These are phyloP conservation scores for Callithrix jacchus DNA, from an alignment of 2,113 vertebrate species.

Conservation along the genomic window DNA sequence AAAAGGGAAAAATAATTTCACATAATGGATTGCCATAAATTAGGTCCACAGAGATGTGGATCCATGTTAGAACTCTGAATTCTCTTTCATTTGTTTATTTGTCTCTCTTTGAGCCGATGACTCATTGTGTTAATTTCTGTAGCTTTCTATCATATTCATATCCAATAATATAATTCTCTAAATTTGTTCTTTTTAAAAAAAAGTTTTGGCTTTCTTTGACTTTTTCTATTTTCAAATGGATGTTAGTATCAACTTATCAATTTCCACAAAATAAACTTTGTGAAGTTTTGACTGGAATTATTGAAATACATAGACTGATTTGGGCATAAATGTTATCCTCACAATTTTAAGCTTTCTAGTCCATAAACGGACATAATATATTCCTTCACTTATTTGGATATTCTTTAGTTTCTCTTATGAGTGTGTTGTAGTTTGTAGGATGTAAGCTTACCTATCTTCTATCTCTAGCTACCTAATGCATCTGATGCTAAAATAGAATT, in stretches of 20 bases:
- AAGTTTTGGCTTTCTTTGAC: background rate
- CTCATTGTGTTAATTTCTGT: background rate
- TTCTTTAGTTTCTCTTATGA: background rate
- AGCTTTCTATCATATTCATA: background rate
- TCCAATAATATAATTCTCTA: background rate
- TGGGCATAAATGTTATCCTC: background rate
- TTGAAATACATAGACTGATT: background rate
- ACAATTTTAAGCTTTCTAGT: background rate
- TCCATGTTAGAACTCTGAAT: background rate
- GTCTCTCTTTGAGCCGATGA: background rate
- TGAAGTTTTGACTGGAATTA: constrained; percentile 2
- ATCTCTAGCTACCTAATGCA: background rate
- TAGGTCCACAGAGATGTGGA: background rate
- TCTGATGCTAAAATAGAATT: background rate
- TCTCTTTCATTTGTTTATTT: background rate
- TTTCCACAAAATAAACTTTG: background rate
- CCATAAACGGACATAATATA: background rate
- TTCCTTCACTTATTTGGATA: background rate
- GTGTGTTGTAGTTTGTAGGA: background rate
- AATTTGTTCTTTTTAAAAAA: background rate
- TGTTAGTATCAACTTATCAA: background rate
- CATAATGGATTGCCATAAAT: background rate
- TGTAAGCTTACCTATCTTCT: background rate
- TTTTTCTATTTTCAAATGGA: background rate
- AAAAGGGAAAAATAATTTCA: background rate